phyloP scores from a whole-genome alignment of 2,113 vertebrate genomes.

The Notothenia rossii region DNA sequence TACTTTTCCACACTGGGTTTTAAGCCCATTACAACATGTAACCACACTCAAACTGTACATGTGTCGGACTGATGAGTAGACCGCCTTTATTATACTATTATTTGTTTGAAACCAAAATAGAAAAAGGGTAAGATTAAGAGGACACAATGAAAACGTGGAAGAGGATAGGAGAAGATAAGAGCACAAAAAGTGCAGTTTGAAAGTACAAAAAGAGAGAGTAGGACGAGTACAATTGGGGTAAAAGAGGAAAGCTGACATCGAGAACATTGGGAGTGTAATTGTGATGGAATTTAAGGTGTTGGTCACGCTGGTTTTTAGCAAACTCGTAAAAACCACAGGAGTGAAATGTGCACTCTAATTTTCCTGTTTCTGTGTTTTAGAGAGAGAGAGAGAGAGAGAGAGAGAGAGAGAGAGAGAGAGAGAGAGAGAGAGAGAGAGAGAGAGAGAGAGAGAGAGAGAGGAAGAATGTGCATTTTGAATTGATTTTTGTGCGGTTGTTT shows the following conservation, averaged over 20 bases:
- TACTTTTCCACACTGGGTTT: conserved; percentile 28
- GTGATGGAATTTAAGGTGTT: conserved; percentile 69
- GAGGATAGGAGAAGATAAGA: conserved; percentile 8
- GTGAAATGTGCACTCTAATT: conserved; percentile 56
- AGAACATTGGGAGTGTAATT: conserved; percentile 33
- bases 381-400: too few relatives aligned
- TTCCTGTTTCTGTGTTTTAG: conserved; percentile 49
- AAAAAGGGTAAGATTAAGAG: neutral
- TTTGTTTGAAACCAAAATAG: neutral
- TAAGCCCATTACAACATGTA: conserved; percentile 36
- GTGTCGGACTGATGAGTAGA: neutral
- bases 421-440: neutral
- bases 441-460: conserved; percentile 13
- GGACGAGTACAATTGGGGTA: neutral
- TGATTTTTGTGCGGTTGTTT: conserved; percentile 48
- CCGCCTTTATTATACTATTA: neutral
- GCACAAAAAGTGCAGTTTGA: conserved; percentile 18
- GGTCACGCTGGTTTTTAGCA: conserved; percentile 74
- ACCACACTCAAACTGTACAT: conserved; percentile 28
- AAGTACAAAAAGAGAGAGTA: neutral
- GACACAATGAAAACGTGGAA: neutral
- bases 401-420: conserved; percentile 6
- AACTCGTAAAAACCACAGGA: conserved; percentile 73
- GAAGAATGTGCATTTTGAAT: conserved; percentile 42
- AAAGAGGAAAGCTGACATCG: conserved; percentile 36